These are phyloP conservation scores for Cryptoblepharus egeriae DNA, from an alignment of 2,797 vertebrate species.

Conservation along the genomic window DNA sequence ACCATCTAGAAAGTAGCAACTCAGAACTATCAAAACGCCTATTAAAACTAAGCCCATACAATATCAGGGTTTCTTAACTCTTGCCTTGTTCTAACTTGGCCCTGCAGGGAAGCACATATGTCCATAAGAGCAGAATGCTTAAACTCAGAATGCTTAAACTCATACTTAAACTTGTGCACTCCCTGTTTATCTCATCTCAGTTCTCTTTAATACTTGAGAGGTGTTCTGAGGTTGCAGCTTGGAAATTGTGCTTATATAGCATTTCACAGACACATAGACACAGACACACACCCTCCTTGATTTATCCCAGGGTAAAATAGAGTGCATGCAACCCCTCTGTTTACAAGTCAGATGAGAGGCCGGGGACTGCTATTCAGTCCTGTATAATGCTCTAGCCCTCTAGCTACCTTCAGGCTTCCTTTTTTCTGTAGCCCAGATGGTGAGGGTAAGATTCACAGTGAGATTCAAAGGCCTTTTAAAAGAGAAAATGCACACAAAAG, in stretches of 20 bases:
- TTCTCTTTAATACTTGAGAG: background rate
- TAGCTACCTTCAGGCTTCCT: background rate
- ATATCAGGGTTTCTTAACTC: background rate
- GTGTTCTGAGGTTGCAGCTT: background rate
- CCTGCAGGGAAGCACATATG: background rate
- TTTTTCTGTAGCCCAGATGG: background rate
- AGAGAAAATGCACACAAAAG: background rate
- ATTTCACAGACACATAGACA: background rate
- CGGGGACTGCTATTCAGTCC: too few species aligned
- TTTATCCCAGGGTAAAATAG: background rate
- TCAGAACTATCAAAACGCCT: background rate
- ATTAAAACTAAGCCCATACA: background rate
- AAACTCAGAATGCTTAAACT: background rate
- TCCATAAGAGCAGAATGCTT: background rate
- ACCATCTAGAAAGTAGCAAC: background rate
- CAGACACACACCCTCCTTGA: background rate
- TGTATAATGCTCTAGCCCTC: background rate
- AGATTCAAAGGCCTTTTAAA: background rate
- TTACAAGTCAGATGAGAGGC: background rate
- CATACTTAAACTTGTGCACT: conserved; percentile 10
- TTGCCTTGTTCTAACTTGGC: background rate
- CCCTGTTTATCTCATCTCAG: background rate
- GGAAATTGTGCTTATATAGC: background rate
- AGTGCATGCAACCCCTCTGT: background rate
- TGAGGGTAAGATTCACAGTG: background rate